A percentile compares a stretch with the other conserved stretches of the same genome.
These are phyloP conservation scores for Hydrozoanthus tunicans DNA, from an alignment of 64 coral and sea anemone genomes.

Conservation along the genomic window DNA sequence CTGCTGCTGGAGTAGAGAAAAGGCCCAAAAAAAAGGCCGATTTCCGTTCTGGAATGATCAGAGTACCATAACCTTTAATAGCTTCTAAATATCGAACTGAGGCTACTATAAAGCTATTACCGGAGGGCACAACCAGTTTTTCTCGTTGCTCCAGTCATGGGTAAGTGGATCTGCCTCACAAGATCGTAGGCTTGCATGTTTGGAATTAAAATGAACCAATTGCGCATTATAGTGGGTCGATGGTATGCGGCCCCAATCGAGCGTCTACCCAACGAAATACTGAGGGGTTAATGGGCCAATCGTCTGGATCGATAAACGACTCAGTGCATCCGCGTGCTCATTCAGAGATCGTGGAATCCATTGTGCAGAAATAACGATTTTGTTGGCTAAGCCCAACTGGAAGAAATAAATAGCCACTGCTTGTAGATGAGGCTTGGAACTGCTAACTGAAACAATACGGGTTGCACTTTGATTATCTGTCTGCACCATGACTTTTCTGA, in stretches of 20 bases:
- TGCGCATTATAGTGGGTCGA: no score
- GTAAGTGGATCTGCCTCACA: conserved; percentile 54
- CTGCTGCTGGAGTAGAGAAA: neutral
- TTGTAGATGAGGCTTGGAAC: neutral
- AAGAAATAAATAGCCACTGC: neutral
- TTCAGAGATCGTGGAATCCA: neutral
- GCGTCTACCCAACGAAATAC: neutral
- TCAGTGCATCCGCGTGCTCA: neutral
- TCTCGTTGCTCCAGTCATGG: conserved; percentile 50
- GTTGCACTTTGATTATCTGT: conserved; percentile 8
- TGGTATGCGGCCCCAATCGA: no score
- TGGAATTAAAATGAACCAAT: no score
- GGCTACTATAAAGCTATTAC: conserved; percentile 29
- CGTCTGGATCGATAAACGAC: neutral
- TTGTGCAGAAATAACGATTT: neutral
- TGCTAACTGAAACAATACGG: neutral
- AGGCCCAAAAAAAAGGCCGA: conserved; percentile 27
- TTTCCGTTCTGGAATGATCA: conserved; percentile 19
- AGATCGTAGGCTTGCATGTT: neutral
- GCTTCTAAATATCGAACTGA: conserved; percentile 44
- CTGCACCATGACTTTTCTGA: neutral
- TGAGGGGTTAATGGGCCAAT: neutral
- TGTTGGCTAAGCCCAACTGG: no score
- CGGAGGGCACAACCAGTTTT: conserved; percentile 64
- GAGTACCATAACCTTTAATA: neutral